A percentile compares a stretch with the other conserved stretches of the same genome.
Evolutionary conservation across 1,140 invertebrate genomes (phyloP).

Genomic region (Pentalonia nigronervosa): DNA sequence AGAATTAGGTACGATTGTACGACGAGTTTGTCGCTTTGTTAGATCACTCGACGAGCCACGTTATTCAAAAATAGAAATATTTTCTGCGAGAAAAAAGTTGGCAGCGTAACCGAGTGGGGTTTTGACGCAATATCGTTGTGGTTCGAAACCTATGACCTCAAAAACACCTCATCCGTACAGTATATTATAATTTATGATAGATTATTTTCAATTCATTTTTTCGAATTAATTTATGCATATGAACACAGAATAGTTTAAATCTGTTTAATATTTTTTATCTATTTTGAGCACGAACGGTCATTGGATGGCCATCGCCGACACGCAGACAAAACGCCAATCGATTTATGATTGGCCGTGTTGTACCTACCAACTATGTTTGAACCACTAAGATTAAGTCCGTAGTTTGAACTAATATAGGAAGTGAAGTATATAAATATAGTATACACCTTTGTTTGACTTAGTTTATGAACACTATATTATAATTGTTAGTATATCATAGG

Average conservation of each 20-base stretch:
- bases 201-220: neutral
- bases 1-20: neutral
- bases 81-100: neutral
- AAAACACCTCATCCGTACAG: neutral
- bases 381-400: too few relatives aligned
- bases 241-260: too few relatives aligned
- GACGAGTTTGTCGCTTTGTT: neutral
- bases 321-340: neutral
- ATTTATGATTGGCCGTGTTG: neutral
- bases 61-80: conserved; percentile 20
- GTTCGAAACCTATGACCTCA: neutral
- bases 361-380: too few relatives aligned
- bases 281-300: neutral
- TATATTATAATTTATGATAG: neutral
- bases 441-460: too few relatives aligned
- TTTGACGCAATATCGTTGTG: neutral
- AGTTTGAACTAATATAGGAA: too few relatives aligned
- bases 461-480: too few relatives aligned
- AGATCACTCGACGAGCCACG: neutral
- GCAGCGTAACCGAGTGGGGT: neutral
- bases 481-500: too few relatives aligned
- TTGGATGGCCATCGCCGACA: too few relatives aligned
- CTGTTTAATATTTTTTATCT: too few relatives aligned
- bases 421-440: too few relatives aligned
- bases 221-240: neutral